Conservation (phyloP, 53 echinoderm and acorn worm genomes). For the Pentamera pediparva region DNA sequence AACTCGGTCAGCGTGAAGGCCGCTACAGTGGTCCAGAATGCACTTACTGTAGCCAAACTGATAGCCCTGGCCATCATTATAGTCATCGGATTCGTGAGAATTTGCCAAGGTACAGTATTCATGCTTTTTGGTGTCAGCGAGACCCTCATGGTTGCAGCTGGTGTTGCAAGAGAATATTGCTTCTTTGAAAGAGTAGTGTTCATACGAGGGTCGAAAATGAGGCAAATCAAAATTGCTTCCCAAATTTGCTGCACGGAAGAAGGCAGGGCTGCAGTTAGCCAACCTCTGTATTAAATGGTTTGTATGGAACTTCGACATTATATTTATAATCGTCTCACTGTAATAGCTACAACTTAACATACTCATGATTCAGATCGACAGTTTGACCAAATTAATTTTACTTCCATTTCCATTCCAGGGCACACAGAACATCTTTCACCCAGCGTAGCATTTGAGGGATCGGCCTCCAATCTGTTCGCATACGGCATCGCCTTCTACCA, state of each 20-base stretch:
- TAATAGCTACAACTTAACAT: too few species aligned
- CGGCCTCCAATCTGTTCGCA: conserved; percentile 39
- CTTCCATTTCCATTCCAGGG: conserved; percentile 28
- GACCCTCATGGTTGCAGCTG: not conserved
- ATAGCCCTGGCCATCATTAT: conserved; percentile 76
- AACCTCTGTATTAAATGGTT: not conserved
- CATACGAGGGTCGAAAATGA: not conserved
- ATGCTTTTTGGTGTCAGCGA: not conserved
- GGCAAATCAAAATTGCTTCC: not conserved
- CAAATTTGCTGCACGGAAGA: not conserved
- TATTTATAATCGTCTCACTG: not conserved
- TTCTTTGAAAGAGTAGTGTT: too few species aligned
- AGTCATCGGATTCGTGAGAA: conserved; percentile 62
- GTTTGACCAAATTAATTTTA: not conserved
- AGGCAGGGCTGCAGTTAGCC: not conserved
- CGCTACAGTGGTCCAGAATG: conserved; percentile 82
- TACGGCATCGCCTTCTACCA: conserved; percentile 65
- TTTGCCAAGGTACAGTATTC: conserved; percentile 63
- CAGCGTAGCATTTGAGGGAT: conserved; percentile 30
- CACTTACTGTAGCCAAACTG: conserved; percentile 88
- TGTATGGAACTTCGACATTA: not conserved
- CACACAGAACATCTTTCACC: conserved; percentile 35
- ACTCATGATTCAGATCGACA: too few species aligned
- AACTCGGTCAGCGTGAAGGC: conserved; percentile 88
- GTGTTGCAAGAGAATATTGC: too few species aligned